These are phyloP conservation scores for Porites lobata DNA, from an alignment of 92 coral and sea anemone genomes.

Conservation along the genomic window DNA sequence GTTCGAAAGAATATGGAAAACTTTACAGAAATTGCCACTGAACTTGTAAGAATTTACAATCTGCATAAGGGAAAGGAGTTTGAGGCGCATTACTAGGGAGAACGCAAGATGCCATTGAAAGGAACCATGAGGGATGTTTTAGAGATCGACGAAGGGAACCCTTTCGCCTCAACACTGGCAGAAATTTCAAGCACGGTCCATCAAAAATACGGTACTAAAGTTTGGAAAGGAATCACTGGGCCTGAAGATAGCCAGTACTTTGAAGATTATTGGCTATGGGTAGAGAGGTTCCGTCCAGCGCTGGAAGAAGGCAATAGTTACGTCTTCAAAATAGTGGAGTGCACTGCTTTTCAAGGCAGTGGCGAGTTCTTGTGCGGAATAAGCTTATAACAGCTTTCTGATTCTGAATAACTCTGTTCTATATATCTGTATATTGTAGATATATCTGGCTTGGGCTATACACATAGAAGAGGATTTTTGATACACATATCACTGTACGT, in stretches of 20 bases:
- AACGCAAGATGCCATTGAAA: background rate
- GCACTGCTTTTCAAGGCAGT: background rate
- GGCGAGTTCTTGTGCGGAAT: constrained; percentile 2
- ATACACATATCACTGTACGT: too few relatives aligned
- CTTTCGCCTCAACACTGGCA: background rate
- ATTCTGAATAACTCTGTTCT: too few relatives aligned
- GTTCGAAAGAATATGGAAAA: too few relatives aligned
- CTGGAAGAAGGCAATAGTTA: background rate
- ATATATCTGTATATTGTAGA: too few relatives aligned
- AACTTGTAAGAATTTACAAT: too few relatives aligned
- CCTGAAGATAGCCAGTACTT: background rate
- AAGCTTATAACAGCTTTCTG: background rate
- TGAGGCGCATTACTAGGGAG: background rate
- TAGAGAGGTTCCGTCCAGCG: background rate
- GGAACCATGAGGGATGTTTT: background rate
- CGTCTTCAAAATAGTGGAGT: background rate
- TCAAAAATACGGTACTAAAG: background rate
- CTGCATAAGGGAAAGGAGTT: background rate
- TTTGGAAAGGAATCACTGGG: constrained; percentile 29
- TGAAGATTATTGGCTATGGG: constrained; percentile 29
- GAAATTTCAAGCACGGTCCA: background rate
- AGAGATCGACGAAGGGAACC: background rate
- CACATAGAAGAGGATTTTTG: too few relatives aligned
- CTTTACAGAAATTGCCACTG: too few relatives aligned
- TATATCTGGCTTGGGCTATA: too few relatives aligned